A percentile compares a stretch with the other conserved stretches of the same genome.
These are phyloP conservation scores for Rhagium mordax DNA, from an alignment of 2,888 invertebrate species.

Conservation along the genomic window DNA sequence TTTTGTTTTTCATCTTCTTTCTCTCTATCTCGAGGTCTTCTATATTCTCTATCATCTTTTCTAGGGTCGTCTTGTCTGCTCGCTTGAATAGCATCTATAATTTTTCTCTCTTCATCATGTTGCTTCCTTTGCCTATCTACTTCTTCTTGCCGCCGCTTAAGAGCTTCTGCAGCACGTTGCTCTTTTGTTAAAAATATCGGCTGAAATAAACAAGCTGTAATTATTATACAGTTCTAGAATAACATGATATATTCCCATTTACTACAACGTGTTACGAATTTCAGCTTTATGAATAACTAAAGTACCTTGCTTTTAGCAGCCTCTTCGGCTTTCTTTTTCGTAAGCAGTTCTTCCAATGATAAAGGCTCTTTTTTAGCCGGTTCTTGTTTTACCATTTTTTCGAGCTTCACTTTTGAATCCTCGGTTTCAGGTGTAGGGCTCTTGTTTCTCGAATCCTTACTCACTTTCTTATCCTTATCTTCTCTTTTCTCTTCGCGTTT, in stretches of 20 bases:
- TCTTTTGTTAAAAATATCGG: conserved; percentile 98
- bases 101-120: conserved; percentile 77
- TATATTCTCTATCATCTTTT: conserved; percentile 64
- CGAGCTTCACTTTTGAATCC: conserved; percentile 48
- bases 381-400: conserved; percentile 53
- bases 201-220: conserved; percentile 62
- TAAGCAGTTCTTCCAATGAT: conserved; percentile 94
- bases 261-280: background rate
- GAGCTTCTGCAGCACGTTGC: conserved; percentile 91
- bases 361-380: conserved; percentile 84
- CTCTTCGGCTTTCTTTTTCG: conserved; percentile 97
- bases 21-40: conserved; percentile 70
- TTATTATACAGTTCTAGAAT: too few species aligned
- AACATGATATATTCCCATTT: too few species aligned
- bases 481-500: conserved; percentile 57
- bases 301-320: conserved; percentile 92
- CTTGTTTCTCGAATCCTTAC: conserved; percentile 56
- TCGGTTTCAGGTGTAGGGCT: conserved; percentile 66
- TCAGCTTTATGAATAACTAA: conserved; percentile 1
- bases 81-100: conserved; percentile 61
- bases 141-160: conserved; percentile 91
- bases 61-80: conserved; percentile 61
- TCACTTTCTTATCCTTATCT: conserved; percentile 61
- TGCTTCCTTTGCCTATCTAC: conserved; percentile 85
- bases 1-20: conserved; percentile 74